Base-by-base conservation (phyloP, 2,113 vertebrate genomes). In the Taxidea taxus region DNA sequence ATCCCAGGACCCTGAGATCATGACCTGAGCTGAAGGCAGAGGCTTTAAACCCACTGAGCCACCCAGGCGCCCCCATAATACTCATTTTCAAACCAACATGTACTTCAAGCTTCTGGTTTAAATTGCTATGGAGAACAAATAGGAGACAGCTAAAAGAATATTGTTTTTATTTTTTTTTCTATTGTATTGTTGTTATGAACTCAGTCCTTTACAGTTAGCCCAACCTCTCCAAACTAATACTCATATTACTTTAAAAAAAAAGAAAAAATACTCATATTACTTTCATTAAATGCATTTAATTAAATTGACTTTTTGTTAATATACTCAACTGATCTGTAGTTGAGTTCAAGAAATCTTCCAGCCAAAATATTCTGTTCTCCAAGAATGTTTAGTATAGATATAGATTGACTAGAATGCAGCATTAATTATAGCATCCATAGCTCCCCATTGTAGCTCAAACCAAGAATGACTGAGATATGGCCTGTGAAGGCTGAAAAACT, bases 401-500 rank as follows among this genome's bases (percentile, higher is more conserved):
- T 60, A 29, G 6, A 16, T 1, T 85, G 87, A 58, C 8, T 37
- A 23, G 29, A 54, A 14, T 78, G 34, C n/a, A 44, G 0, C 5
- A 66, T 62, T 49, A 64, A 49, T 74, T 51, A 51, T 0, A 81
- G 21, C n/a, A 62, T 64, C 51, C 87, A 1, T 44, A 49, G 25
- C 18, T 72, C 3, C 5, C 44, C 8, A 23, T 13, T 78, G 44
- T 77, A 83, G 20, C 16, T 87, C 37, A 42, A 39, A 37, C 15
- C 15, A 90, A 88, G 66, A 92, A 13, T 58, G 47, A 82, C 47
- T 66, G 44, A 96, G 10, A 34, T 88, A 88, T 83, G 87, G 82
- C 44, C 90, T 96, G 4, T 83, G 86, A 98, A 89, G 58, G n/a
- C 80, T 96, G 91, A 90, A 92, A 97, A 98, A 96, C 64, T 98